phyloP scores from a whole-genome alignment of 2,113 vertebrate genomes.

The Glareola pratincola region DNA sequence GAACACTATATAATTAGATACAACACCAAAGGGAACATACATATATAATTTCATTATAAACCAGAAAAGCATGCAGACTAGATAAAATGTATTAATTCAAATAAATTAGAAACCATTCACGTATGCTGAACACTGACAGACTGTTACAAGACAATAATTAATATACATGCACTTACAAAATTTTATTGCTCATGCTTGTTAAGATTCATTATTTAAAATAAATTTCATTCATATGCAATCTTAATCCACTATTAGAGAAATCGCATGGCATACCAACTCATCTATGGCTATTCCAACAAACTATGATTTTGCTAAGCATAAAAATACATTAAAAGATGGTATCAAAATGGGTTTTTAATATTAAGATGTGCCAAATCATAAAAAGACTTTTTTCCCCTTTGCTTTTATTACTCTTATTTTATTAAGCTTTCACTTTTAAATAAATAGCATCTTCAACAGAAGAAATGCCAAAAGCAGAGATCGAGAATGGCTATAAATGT shows the following conservation, averaged over 20 bases:
- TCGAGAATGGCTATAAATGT: background rate
- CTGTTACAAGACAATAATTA: slow-evolving; percentile 14
- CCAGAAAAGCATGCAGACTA: slow-evolving; percentile 66
- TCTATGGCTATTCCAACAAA: background rate
- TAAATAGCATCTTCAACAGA: background rate
- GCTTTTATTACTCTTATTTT: background rate
- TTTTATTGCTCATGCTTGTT: slow-evolving; percentile 19
- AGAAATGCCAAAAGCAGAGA: background rate
- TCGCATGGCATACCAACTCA: background rate
- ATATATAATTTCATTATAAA: slow-evolving; percentile 36
- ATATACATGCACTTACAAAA: slow-evolving; percentile 31
- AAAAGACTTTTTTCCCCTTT: background rate
- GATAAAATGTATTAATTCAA: slow-evolving; percentile 16
- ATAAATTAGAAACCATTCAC: slow-evolving; percentile 7
- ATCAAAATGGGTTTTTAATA: background rate
- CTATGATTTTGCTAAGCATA: background rate
- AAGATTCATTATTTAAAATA: background rate
- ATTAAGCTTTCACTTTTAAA: background rate
- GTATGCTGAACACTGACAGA: background rate
- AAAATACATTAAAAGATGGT: background rate
- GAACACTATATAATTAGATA: slow-evolving; percentile 77
- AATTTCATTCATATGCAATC: background rate
- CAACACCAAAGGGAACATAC: slow-evolving; percentile 61
- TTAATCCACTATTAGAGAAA: background rate
- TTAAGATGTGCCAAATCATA: background rate